Evolutionary conservation across 2,113 vertebrate species (phyloP).

Genomic region (Maccullochella peelii): DNA sequence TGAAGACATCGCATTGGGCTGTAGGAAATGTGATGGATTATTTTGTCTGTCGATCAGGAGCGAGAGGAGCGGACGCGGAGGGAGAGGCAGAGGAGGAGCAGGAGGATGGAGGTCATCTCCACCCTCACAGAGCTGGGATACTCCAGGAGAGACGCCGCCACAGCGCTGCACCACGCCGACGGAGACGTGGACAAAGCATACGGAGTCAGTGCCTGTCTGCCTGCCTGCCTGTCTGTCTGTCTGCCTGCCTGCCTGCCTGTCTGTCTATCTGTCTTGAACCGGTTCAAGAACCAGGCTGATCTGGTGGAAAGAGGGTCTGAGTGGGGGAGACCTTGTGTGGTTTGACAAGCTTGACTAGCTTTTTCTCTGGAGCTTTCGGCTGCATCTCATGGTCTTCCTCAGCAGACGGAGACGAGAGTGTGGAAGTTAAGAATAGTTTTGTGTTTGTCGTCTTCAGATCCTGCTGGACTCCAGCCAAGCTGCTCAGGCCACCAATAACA

Average conservation of each 20-base stretch:
- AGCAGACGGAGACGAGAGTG: too few species aligned
- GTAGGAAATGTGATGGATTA: too few species aligned
- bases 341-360: too few species aligned
- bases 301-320: too few species aligned
- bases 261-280: not conserved
- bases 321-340: too few species aligned
- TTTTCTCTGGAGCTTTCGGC: too few species aligned
- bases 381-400: not conserved
- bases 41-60: conserved; percentile 81
- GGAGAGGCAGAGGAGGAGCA: conserved; percentile 87
- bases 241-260: not conserved
- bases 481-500: conserved; percentile 24
- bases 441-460: conserved; percentile 62
- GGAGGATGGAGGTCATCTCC: conserved; percentile 82
- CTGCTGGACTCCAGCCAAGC: conserved; percentile 70
- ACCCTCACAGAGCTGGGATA: conserved; percentile 88
- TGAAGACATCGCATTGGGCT: too few species aligned
- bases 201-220: conserved; percentile 71
- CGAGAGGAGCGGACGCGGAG: conserved; percentile 86
- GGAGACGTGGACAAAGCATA: conserved; percentile 89
- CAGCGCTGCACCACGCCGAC: conserved; percentile 85
- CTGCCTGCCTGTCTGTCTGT: not conserved
- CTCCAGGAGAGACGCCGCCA: conserved; percentile 84
- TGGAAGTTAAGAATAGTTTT: not conserved
- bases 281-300: too few species aligned